Conservation (phyloP, 2,888 invertebrate species). For the Parasteatoda lunata region DNA sequence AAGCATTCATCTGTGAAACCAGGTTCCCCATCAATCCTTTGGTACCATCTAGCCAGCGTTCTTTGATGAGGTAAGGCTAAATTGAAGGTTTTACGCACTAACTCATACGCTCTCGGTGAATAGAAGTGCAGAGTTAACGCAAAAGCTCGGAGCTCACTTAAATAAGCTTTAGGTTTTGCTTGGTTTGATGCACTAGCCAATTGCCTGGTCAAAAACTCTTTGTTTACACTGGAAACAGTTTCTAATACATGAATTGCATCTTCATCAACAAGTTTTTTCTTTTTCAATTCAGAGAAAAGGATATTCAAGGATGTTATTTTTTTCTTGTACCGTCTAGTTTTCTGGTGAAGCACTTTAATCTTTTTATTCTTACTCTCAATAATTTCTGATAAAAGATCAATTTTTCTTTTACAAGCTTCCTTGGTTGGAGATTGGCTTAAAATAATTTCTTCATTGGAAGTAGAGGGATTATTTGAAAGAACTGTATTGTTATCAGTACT, state of each 20-base stretch:
- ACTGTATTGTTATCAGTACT: too few species aligned
- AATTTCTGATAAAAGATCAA: neutral
- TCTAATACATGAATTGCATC: neutral
- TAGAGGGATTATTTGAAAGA: too few species aligned
- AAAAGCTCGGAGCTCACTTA: neutral
- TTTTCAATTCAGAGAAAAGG: neutral
- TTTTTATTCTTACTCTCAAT: neutral
- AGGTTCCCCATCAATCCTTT: neutral
- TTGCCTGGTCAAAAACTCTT: slow-evolving; percentile 1
- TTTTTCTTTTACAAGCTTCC: neutral
- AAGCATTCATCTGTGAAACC: neutral
- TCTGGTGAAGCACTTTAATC: neutral
- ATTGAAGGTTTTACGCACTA: neutral
- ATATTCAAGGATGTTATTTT: neutral
- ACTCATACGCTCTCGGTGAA: too few species aligned
- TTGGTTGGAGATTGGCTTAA: neutral
- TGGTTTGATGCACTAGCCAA: neutral
- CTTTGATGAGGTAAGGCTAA: neutral
- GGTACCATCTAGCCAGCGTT: neutral
- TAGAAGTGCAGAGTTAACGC: neutral
- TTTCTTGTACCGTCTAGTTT: neutral
- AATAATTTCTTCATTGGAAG: too few species aligned
- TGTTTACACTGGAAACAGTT: neutral
- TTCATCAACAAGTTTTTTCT: neutral
- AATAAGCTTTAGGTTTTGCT: too few species aligned